phyloP scores from a whole-genome alignment of 2,888 invertebrate species.

The Drosophila demipolita region DNA sequence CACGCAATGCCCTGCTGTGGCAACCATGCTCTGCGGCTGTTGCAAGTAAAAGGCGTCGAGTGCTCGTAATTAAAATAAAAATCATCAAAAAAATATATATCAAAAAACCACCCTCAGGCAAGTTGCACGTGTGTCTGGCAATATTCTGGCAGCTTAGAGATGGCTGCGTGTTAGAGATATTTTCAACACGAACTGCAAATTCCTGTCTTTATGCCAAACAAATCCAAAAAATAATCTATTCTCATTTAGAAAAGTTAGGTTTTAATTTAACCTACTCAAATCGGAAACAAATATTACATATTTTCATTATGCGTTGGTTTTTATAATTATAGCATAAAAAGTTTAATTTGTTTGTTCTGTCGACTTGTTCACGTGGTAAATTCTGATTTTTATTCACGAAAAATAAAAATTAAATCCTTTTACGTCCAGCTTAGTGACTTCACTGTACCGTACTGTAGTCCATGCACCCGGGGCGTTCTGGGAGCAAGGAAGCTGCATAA shows the following conservation, averaged over 20 bases:
- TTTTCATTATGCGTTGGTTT: background rate
- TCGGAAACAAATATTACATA: background rate
- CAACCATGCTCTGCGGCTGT: background rate
- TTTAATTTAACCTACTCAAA: background rate
- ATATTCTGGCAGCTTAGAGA: background rate
- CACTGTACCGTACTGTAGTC: slow-evolving; percentile 1
- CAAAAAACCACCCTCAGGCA: slow-evolving; percentile 24
- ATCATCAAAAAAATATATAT: slow-evolving; percentile 45
- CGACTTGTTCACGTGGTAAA: background rate
- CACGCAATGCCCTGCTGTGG: background rate
- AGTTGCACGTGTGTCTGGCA: slow-evolving; percentile 32
- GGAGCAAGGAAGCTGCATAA: slow-evolving; percentile 56
- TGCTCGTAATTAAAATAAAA: slow-evolving; percentile 71
- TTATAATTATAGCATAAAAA: background rate
- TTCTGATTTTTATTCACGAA: slow-evolving; percentile 2
- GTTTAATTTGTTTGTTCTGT: background rate
- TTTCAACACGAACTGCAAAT: background rate
- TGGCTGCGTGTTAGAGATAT: background rate
- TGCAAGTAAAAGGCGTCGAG: slow-evolving; percentile 36
- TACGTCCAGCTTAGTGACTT: background rate
- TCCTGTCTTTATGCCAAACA: no score
- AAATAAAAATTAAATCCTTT: background rate
- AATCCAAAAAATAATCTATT: background rate
- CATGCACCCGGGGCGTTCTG: background rate
- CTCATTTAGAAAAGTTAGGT: background rate